Base-by-base conservation (phyloP, 2,113 vertebrate genomes). In the Nipponia nippon region DNA sequence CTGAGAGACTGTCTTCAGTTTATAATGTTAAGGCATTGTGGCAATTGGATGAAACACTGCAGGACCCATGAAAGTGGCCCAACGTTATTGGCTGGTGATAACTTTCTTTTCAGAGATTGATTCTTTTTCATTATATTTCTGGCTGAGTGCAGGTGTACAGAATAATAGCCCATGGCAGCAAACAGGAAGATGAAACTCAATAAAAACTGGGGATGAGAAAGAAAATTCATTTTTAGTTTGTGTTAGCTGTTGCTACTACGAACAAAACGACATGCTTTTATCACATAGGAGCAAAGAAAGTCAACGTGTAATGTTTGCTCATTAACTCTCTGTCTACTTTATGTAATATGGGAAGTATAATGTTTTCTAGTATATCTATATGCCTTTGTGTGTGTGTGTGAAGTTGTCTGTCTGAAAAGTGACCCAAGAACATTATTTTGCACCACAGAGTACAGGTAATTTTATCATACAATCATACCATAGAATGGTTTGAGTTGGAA, bases 171-270 rank as follows among this genome's bases (percentile, higher is more conserved):
- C 69, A n/a, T 83, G 88, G 96, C 95, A 95, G 85, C 72, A 90
- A 92, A 96, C 87, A 84, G 83, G 67, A 95, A 96, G 93, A 96
- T 92, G 96, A 97, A 97, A 97, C 93, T 95, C 97, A 97, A 96
- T 97, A 94, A 97, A 94, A 96, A 85, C 94, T 76, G 80, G 46
- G 56, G 93, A 93, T 95, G 83, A 93, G 94, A 97, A 93, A 95
- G 91, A 96, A 96, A 97, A 95, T 94, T 96, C 94, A 92, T 95
- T 96, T 97, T 89, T 89, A 84, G 91, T 76, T 87, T 7, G 9
- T 76, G 77, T 87, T 95, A 66, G 80, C 59, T 65, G 49, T 62
- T 91, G 90, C 93, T 93, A 47, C 83, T 62, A n/a, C 1, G 9
- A 96, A 87, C 66, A 89, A 73, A 69, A 77, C 1, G 4, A 88